Evolutionary conservation across 1,140 invertebrate genomes (phyloP), one percentile per base, ranked within the genome.

Genomic region (Conopomorpha cramerella): DNA sequence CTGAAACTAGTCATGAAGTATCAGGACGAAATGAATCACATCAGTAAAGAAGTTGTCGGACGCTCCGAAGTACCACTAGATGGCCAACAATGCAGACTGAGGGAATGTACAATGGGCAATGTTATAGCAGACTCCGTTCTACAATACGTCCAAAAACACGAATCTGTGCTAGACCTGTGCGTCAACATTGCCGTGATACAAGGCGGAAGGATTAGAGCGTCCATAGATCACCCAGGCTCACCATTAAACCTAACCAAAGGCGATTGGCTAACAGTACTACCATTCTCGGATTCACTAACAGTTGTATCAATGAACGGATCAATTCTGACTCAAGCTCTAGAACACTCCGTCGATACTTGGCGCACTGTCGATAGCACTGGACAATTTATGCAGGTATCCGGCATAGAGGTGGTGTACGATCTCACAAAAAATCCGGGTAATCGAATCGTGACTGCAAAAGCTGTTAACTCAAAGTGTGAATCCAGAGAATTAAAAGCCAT

Each of bases 71-170:
- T 86, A 19, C 48, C 79, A 11, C 72, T 93, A 3, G 77, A 86
- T 31, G 86, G 84, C 8, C 73, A 77, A 6, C 55, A 48, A 1
- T 95, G 93, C 49, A 80, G 91, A 31, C 52, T 79, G 19, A 42
- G 52, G 26, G 93, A 96, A 66, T 95, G 92, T 57, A 95, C 93
- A 61, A 70, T 95, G 26, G 93, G 92, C 14, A 91, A 94, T 66
- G 56, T 94, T 0, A 76, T 94, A 6, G 79, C 88, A 0, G 92
- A 95, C 51, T 82, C 90, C 2, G 81, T 91, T 46, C 29, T 70
- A 14, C 45, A 58, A n/a, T 64, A 60, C 33, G 66, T 80, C 3
- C 39, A 70, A 51, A 71, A 77, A 47, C 41, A 81, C 36, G 61
- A 60, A 32, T 40, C 55, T 1, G 45, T 53, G 4, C 34, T 70